These are phyloP conservation scores for Pharmacophagus antenor DNA, from an alignment of 2,888 invertebrate genomes.

Conservation along the genomic window DNA sequence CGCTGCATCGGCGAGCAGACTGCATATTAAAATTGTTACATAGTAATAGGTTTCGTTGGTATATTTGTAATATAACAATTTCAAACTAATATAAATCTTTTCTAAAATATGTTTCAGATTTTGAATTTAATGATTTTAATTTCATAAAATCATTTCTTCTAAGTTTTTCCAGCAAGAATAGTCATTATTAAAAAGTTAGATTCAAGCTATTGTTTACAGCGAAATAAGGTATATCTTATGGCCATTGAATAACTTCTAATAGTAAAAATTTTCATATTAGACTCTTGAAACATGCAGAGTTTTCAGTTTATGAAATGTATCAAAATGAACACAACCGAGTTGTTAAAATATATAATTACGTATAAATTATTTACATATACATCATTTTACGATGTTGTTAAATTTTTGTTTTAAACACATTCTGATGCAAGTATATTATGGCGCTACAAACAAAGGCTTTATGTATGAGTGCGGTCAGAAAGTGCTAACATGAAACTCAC, in stretches of 20 bases:
- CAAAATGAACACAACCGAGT: no score
- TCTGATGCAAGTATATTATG: neutral
- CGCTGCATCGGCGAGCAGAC: no score
- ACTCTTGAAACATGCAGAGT: no score
- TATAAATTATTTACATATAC: neutral
- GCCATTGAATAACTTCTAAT: neutral
- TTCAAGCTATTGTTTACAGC: neutral
- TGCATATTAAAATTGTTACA: no score
- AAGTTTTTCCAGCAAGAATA: neutral
- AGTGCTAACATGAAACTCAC: slow-evolving; percentile 35
- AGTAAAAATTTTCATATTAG: neutral
- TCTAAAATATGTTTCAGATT: neutral
- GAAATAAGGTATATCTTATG: neutral
- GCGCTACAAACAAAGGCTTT: slow-evolving; percentile 15
- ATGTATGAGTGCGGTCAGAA: slow-evolving; percentile 27
- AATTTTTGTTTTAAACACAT: slow-evolving; percentile 7
- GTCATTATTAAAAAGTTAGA: neutral
- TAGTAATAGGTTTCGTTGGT: no score
- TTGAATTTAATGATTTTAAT: no score
- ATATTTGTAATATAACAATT: neutral
- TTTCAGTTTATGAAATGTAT: no score
- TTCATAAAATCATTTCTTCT: no score
- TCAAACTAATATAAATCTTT: neutral
- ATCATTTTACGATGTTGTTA: neutral
- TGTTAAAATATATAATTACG: neutral